A percentile compares a stretch with the other conserved stretches of the same genome.
phyloP scores from a whole-genome alignment of 2,113 vertebrate species.

The Pomatostomus ruficeps region DNA sequence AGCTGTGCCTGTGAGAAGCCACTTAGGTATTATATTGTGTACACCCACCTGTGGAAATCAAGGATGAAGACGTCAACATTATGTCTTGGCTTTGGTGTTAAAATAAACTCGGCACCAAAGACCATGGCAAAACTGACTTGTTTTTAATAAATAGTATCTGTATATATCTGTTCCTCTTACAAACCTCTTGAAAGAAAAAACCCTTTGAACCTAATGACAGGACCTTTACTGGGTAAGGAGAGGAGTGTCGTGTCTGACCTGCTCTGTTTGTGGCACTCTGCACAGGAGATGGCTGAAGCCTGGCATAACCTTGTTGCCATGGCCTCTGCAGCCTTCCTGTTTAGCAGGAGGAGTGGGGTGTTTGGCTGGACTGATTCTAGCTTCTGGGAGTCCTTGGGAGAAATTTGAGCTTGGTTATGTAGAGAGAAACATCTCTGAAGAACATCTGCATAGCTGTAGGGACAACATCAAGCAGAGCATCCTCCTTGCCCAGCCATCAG shows the following conservation, averaged over 20 bases:
- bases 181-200: not conserved
- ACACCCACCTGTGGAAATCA: not conserved
- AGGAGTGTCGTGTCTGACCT: not conserved
- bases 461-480: accelerated
- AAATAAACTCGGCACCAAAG: not conserved
- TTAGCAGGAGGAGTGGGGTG: not conserved
- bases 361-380: not conserved
- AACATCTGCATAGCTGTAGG: not conserved
- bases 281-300: not conserved
- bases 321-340: not conserved
- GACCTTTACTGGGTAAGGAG: not conserved
- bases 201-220: not conserved
- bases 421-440: not conserved
- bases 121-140: not conserved
- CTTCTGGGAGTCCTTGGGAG: not conserved
- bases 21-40: not conserved
- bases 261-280: not conserved
- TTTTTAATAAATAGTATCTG: not conserved
- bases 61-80: not conserved
- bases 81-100: not conserved
- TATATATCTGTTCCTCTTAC: not conserved
- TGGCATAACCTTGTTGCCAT: accelerated
- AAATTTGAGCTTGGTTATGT: not conserved
- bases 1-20: not conserved
- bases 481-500: not conserved